Base-by-base conservation (phyloP, 37 sponge, comb jelly and placozoan genomes). In the Haliclona indistincta region DNA sequence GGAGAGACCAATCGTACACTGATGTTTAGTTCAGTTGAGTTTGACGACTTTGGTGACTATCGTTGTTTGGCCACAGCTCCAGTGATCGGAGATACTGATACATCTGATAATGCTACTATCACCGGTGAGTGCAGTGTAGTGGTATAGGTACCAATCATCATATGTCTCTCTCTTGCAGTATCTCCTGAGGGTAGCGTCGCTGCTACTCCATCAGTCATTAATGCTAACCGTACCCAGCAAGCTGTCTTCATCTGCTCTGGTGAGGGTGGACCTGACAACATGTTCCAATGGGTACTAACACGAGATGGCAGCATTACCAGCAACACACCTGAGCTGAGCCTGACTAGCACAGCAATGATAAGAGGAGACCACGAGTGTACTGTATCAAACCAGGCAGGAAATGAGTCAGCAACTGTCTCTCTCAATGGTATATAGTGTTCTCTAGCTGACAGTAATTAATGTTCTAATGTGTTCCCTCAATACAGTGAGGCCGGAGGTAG, bases 331-430 rank as follows among this genome's bases (percentile, higher is more conserved):
- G 13, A 32, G 42, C 3, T 33, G 54, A 51, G 38, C 28, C 26
- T 11, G 38, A 3, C 43, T 43, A 34, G 51, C 8, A 73, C 32
- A 72, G 74, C 83, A 32, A 42, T 64, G 19, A 68, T 55, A 65
- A 81, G 88, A 36, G 91, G 92, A 22, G 63, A 26, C 7, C 82
- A 91, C 60, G 73, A 36, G 2, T 91, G 92, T 68, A 43, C 37
- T 11, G 91, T 81, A 13, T 71, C 44, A 28, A 91, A 91, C 72
- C 61, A 32, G 36, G 91, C 81, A 44, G 88, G 91, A 19, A 23
- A 26, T 44, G 51, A 47, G 49, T 3, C 43, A 36, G 52, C n/a
- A n/a, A n/a, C n/a, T n/a, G n/a, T n/a, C n/a, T n/a, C n/a, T n/a
- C n/a, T n/a, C n/a, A n/a, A n/a, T n/a, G n/a, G n/a, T n/a, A n/a